Conservation (phyloP, 1,140 invertebrate species). For the Hyphantria cunea region DNA sequence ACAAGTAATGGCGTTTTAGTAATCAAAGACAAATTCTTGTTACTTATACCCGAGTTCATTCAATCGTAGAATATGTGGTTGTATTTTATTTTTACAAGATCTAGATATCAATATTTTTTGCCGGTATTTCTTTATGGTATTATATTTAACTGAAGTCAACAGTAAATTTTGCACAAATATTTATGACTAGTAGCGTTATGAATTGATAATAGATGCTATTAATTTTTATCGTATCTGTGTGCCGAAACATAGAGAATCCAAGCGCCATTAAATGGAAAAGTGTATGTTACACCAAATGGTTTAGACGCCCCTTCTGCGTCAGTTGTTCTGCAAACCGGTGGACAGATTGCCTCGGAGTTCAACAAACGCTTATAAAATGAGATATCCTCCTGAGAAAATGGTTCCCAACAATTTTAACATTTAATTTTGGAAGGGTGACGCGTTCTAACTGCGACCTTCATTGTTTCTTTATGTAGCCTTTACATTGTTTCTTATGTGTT, state of each 20-base stretch:
- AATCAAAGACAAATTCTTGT: not conserved
- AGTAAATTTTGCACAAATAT: too few relatives aligned
- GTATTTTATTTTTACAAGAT: too few relatives aligned
- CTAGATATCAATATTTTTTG: too few relatives aligned
- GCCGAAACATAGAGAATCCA: not conserved
- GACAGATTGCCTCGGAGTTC: constrained; percentile 17
- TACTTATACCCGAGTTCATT: too few relatives aligned
- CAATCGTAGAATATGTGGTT: too few relatives aligned
- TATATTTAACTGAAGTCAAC: too few relatives aligned
- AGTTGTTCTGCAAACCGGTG: constrained; percentile 13
- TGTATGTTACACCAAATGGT: constrained; percentile 28
- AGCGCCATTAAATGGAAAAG: not conserved
- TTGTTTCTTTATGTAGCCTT: too few relatives aligned
- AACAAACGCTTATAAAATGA: constrained; percentile 12
- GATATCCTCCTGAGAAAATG: constrained; percentile 9
- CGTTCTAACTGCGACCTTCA: not conserved
- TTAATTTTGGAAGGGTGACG: constrained; percentile 19
- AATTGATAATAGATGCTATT: too few relatives aligned
- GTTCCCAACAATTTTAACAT: constrained; percentile 17
- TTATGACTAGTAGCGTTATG: too few relatives aligned
- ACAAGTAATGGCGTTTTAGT: constrained; percentile 19
- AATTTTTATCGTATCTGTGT: too few relatives aligned
- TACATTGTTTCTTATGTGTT: too few relatives aligned
- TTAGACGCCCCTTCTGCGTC: constrained; percentile 30
- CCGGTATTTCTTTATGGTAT: too few relatives aligned